phyloP scores from a whole-genome alignment of 2,888 invertebrate genomes.

The Cheilosia scutellata region DNA sequence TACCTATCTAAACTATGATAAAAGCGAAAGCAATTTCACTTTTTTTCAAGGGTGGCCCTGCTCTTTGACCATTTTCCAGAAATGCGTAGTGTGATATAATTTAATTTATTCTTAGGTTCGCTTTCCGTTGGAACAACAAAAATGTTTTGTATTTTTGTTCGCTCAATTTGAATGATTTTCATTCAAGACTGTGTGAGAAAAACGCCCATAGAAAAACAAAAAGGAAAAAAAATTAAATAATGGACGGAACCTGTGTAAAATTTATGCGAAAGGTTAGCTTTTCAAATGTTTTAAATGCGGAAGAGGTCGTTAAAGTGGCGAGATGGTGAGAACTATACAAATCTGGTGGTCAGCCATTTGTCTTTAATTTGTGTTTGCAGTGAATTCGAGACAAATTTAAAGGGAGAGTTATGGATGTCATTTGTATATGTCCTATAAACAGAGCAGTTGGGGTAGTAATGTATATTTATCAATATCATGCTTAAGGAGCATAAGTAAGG shows the following conservation, averaged over 20 bases:
- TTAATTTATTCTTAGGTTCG: constrained; percentile 21
- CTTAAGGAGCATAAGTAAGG: too few relatives aligned
- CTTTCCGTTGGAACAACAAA: background rate
- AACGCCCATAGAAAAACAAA: background rate
- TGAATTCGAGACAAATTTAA: background rate
- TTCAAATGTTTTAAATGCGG: constrained; percentile 18
- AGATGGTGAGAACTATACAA: constrained; percentile 25
- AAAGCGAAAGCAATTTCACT: constrained; percentile 16
- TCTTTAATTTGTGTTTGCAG: background rate
- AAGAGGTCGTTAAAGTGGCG: background rate
- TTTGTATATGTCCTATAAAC: background rate
- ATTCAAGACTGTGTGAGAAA: constrained; percentile 26
- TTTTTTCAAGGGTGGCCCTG: constrained; percentile 3
- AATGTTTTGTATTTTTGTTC: constrained; percentile 5
- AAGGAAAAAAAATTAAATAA: background rate
- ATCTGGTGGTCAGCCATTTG: constrained; percentile 18
- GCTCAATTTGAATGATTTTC: constrained; percentile 10
- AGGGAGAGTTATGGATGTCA: background rate
- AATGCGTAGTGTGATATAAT: constrained; percentile 12
- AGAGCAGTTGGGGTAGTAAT: too few relatives aligned
- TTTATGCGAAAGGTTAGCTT: constrained; percentile 26
- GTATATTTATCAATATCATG: too few relatives aligned
- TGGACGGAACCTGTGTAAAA: constrained; percentile 22
- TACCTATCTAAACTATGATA: too few relatives aligned
- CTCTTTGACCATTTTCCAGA: background rate